A percentile compares a stretch with the other conserved stretches of the same genome.
Evolutionary conservation across 2,888 invertebrate genomes (phyloP).

Genomic region (Gibbula magus): DNA sequence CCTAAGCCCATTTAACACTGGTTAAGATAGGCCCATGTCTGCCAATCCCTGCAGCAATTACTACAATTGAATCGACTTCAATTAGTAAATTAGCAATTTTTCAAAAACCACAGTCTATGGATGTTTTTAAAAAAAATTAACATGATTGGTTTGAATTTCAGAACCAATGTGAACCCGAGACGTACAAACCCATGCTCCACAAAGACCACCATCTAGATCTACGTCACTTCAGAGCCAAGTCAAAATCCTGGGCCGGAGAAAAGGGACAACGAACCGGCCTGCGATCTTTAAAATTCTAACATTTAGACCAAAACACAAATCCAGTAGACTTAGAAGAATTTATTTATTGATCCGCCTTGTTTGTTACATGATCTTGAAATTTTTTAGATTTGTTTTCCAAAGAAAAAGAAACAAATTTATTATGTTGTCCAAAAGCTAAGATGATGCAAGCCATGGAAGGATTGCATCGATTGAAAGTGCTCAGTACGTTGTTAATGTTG

Average conservation of each 20-base stretch:
- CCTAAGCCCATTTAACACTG: no score
- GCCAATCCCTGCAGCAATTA: no score
- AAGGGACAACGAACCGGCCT: conserved; percentile 56
- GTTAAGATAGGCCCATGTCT: no score
- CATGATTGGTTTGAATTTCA: conserved; percentile 60
- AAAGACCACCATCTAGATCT: conserved; percentile 85
- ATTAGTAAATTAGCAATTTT: no score
- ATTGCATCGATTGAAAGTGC: conserved; percentile 8
- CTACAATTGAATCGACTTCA: no score
- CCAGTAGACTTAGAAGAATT: background rate
- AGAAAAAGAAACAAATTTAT: background rate
- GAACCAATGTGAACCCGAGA: conserved; percentile 83
- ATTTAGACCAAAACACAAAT: background rate
- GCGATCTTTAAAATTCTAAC: conserved; percentile 60
- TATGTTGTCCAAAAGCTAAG: background rate
- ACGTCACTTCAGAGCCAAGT: conserved; percentile 84
- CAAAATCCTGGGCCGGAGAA: conserved; percentile 80
- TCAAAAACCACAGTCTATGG: no score
- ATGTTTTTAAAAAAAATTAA: background rate
- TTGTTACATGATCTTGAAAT: conserved; percentile 14
- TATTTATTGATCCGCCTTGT: background rate
- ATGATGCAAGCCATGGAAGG: background rate
- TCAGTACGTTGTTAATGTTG: conserved; percentile 3
- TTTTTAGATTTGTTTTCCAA: conserved; percentile 1
- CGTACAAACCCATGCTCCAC: conserved; percentile 91